Conservation (phyloP, 2,888 invertebrate genomes). For the Leucophenga montana region DNA sequence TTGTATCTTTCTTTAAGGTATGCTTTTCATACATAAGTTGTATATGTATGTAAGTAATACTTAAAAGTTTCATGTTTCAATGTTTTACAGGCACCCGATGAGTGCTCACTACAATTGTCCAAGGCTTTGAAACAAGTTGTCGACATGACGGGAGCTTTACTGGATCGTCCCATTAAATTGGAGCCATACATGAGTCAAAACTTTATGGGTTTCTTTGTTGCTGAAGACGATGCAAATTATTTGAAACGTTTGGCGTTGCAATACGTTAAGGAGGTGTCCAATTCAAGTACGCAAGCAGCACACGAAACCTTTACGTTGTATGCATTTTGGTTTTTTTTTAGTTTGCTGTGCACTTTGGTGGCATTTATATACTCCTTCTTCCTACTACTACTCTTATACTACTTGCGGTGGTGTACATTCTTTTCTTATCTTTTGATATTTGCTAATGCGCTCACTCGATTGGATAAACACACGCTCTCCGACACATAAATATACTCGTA, state of each 20-base stretch:
- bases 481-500: neutral
- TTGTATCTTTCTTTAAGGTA: slow-evolving; percentile 92
- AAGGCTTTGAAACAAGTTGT: slow-evolving; percentile 84
- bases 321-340: slow-evolving; percentile 32
- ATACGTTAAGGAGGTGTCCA: slow-evolving; percentile 86
- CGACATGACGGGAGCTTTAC: slow-evolving; percentile 79
- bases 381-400: slow-evolving; percentile 24
- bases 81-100: slow-evolving; percentile 81
- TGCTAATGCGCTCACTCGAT: slow-evolving; percentile 19
- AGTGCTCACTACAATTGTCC: slow-evolving; percentile 80
- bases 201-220: slow-evolving; percentile 92
- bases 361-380: slow-evolving; percentile 16
- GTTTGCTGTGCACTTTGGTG: slow-evolving; percentile 23
- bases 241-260: slow-evolving; percentile 85
- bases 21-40: too few species aligned
- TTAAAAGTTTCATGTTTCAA: neutral
- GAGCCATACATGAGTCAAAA: slow-evolving; percentile 90
- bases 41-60: too few species aligned
- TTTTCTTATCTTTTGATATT: slow-evolving; percentile 34
- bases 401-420: slow-evolving; percentile 41
- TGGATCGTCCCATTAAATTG: slow-evolving; percentile 80
- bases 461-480: neutral
- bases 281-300: slow-evolving; percentile 77
- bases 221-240: slow-evolving; percentile 86
- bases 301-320: slow-evolving; percentile 23